Evolutionary conservation across 2,797 vertebrate species (phyloP).

Genomic region (Sciurus carolinensis): DNA sequence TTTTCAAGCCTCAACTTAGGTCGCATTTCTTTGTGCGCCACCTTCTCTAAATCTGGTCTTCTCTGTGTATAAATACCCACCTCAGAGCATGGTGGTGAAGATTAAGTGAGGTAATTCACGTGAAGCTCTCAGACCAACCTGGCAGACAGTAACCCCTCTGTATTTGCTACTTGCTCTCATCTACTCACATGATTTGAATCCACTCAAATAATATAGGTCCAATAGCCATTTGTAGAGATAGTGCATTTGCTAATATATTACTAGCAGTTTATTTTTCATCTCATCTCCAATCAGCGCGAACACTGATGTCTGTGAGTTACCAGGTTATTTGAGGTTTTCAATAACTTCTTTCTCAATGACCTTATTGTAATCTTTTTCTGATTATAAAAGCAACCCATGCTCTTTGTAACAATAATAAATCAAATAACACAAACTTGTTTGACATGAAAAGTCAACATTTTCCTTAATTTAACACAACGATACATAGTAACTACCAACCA

Average conservation of each 20-base stretch:
- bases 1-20: background rate
- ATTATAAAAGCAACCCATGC: background rate
- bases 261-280: background rate
- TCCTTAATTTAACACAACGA: background rate
- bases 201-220: background rate
- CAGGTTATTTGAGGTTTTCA: background rate
- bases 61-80: background rate
- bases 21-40: background rate
- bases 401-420: background rate
- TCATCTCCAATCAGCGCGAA: background rate
- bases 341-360: background rate
- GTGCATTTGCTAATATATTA: background rate
- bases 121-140: background rate
- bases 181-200: background rate
- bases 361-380: background rate
- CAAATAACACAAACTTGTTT: background rate
- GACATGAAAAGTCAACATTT: background rate
- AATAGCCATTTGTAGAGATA: background rate
- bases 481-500: background rate
- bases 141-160: background rate
- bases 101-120: background rate
- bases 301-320: background rate
- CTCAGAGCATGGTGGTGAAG: background rate
- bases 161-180: background rate
- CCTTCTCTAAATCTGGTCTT: background rate